Base-by-base conservation (phyloP, 2,888 invertebrate genomes). In the Patella depressa region DNA sequence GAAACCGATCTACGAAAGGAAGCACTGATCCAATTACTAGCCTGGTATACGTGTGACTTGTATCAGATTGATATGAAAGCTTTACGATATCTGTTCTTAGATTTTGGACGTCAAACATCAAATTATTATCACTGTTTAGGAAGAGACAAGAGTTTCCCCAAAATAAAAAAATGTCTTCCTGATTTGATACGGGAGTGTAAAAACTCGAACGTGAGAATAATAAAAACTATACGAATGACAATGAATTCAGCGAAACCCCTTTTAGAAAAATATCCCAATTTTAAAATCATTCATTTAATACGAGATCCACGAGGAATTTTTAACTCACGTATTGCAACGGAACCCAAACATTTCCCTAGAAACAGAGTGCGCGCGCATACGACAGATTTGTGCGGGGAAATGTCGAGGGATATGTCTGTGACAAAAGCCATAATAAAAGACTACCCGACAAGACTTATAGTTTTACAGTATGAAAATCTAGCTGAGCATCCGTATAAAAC, bases 251-350 rank as follows among this genome's bases (percentile, higher is more conserved):
- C 71, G 34, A 19, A 59, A 54, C 24, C 19, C 11, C 34, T 72
- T 24, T 17, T 74, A 4, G 53, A 17, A 54, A 65, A 65, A n/a
- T 71, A 72, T 71, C 72, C 71, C 1, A 65, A 77, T 14, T 54
- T 79, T 45, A 76, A 77, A 55, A 71, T 79, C 15, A 59, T 79
- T 17, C 79, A 79, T 74, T 53, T 79, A 53, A 19, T 79, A 5
- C 15, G 79, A 45, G 79, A 79, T 72, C 79, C 79, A 14, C 34
- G 79, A 34, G 79, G 76, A 14, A 71, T 79, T 24, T 15, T 76
- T 24, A 59, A 74, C 65, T 79, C 79, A 0, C 69, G 79, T 17
- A 73, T 53, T 17, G 17, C 45, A 24, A 14, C 53, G 9, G 24
- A 53, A 4, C 45, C 24, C 0, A 73, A 53, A 15, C 4, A n/a